Evolutionary conservation across 2,797 vertebrate genomes (phyloP).

Genomic region (Aphelocoma californica): DNA sequence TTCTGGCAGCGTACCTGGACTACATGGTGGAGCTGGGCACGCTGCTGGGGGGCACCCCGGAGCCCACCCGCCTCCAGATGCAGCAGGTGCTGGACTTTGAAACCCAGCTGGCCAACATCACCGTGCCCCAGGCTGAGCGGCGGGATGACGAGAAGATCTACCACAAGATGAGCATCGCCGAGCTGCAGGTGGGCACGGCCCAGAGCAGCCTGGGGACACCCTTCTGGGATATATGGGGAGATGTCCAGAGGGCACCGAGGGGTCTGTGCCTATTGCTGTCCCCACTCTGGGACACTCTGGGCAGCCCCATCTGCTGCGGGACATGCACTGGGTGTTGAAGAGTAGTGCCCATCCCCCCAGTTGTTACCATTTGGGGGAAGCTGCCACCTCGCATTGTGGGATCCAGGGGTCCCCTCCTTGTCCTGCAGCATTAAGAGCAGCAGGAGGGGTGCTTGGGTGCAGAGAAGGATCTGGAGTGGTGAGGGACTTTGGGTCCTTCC

Average conservation of each 20-base stretch:
- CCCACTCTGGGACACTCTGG: not conserved
- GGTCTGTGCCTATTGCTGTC: fast-evolving
- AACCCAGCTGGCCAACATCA: conserved; percentile 88
- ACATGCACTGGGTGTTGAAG: not conserved
- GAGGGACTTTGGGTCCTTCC: not conserved
- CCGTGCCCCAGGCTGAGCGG: conserved; percentile 92
- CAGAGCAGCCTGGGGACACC: not conserved
- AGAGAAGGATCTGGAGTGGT: not conserved
- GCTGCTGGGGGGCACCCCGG: conserved; percentile 83
- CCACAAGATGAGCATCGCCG: conserved; percentile 88
- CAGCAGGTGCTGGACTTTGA: conserved; percentile 91
- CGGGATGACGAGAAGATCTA: conserved; percentile 96
- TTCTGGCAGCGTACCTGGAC: conserved; percentile 89
- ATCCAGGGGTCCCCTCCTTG: not conserved
- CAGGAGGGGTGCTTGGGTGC: not conserved
- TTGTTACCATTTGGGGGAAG: not conserved
- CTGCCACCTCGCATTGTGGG: not conserved
- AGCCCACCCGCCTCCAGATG: conserved; percentile 85
- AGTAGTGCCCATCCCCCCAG: not conserved
- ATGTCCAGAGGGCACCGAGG: not conserved
- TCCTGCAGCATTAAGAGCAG: not conserved
- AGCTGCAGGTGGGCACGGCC: conserved; percentile 82
- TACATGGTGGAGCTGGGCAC: conserved; percentile 95
- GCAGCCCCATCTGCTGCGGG: not conserved
- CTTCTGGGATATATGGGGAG: fast-evolving